Percentiles rank a stretch among this genome's conserved stretches.
Conservation (phyloP, 2,888 invertebrate genomes). For the Pogonocherus hispidulus region DNA sequence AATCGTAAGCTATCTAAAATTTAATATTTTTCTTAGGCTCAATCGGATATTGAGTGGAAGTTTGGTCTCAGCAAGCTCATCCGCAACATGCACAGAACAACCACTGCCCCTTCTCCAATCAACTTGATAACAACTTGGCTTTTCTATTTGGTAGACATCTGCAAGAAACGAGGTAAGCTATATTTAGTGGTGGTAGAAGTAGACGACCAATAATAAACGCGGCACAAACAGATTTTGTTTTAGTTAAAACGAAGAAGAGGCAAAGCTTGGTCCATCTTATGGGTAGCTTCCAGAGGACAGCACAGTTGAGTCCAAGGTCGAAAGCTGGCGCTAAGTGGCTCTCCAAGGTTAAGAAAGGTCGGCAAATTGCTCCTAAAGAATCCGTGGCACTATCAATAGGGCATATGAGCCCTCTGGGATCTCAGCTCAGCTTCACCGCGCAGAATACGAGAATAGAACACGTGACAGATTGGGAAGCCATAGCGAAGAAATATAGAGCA, state of each 20-base stretch:
- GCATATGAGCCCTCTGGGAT: constrained; percentile 86
- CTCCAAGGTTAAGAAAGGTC: constrained; percentile 86
- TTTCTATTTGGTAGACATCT: constrained; percentile 85
- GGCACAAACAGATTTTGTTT: constrained; percentile 50
- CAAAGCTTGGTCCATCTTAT: constrained; percentile 89
- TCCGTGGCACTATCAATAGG: constrained; percentile 85
- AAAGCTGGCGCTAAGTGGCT: constrained; percentile 92
- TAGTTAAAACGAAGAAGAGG: constrained; percentile 69
- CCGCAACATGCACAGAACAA: constrained; percentile 97
- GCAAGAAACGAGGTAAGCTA: constrained; percentile 72
- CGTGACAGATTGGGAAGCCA: constrained; percentile 92
- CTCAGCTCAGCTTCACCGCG: constrained; percentile 86
- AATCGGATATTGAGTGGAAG: constrained; percentile 99
- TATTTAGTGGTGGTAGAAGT: constrained; percentile 21
- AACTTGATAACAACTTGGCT: constrained; percentile 97
- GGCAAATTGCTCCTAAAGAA: constrained; percentile 82
- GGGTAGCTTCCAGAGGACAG: constrained; percentile 77
- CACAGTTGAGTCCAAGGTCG: constrained; percentile 84
- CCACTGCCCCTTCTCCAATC: constrained; percentile 97
- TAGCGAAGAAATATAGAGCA: constrained; percentile 89
- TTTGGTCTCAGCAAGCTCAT: constrained; percentile 98
- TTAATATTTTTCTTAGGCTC: constrained; percentile 78
- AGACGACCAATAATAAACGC: constrained; percentile 36
- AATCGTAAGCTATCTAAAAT: background rate
- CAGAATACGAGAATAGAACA: constrained; percentile 85